Percentiles rank a stretch among this genome's conserved stretches.
These are phyloP conservation scores for Noctilio leporinus DNA, from an alignment of 2,113 vertebrate species.

Conservation along the genomic window DNA sequence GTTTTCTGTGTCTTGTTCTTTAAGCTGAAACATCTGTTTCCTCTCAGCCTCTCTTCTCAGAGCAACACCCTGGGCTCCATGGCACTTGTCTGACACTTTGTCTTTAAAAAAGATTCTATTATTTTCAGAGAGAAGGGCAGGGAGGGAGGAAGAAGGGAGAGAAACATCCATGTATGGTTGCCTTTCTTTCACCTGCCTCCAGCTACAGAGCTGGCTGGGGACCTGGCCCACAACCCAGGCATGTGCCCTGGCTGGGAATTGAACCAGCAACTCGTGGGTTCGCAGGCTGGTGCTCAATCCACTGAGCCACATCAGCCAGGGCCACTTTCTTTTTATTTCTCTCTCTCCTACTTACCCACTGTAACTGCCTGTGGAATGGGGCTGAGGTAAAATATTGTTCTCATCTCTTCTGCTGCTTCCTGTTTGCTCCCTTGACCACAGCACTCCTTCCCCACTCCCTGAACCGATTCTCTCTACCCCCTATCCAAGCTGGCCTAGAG, in stretches of 20 bases:
- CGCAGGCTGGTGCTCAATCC: too few species aligned
- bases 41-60: background rate
- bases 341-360: background rate
- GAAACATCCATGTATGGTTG: too few species aligned
- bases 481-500: background rate
- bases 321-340: background rate
- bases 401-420: background rate
- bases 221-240: too few species aligned
- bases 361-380: background rate
- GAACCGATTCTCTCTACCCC: background rate
- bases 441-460: background rate
- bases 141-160: too few species aligned
- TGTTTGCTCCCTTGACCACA: background rate
- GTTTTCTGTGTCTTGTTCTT: background rate
- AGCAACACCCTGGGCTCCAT: background rate
- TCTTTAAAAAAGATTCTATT: too few species aligned
- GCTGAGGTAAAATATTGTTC: background rate
- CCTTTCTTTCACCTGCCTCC: too few species aligned
- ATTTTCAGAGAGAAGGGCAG: too few species aligned
- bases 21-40: constrained; percentile 16
- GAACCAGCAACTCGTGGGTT: too few species aligned
- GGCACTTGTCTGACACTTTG: background rate
- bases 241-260: too few species aligned
- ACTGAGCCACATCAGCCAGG: too few species aligned
- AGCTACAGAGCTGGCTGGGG: too few species aligned